phyloP scores from a whole-genome alignment of 2,113 vertebrate genomes.

The Mesocricetus auratus region DNA sequence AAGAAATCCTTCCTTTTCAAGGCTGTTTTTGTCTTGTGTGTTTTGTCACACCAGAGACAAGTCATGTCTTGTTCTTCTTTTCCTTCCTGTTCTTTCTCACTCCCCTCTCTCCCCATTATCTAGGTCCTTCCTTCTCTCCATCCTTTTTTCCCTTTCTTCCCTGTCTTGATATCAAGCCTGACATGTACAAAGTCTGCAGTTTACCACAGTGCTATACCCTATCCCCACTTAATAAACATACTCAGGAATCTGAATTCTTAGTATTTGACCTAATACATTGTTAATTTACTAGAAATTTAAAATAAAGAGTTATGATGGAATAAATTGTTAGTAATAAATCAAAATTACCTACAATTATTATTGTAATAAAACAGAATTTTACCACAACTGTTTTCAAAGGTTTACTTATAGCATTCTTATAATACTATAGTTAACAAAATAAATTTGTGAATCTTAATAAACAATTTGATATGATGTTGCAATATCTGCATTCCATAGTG shows the following conservation, averaged over 20 bases:
- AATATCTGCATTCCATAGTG: neutral
- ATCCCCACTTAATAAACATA: neutral
- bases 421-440: neutral
- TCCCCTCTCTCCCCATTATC: neutral
- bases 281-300: neutral
- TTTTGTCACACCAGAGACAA: too few species aligned
- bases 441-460: neutral
- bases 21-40: neutral
- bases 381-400: neutral
- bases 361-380: neutral
- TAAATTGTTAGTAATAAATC: neutral
- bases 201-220: too few species aligned
- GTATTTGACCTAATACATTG: neutral
- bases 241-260: neutral
- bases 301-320: neutral
- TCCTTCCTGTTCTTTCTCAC: neutral
- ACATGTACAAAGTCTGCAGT: too few species aligned
- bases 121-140: neutral
- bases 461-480: neutral
- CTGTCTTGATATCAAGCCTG: neutral
- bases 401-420: neutral
- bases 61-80: neutral
- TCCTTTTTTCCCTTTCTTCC: neutral
- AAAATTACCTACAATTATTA: neutral
- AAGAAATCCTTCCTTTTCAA: neutral